These are phyloP conservation scores for Drosophila paramelanica DNA, from an alignment of 2,888 invertebrate species.

Conservation along the genomic window DNA sequence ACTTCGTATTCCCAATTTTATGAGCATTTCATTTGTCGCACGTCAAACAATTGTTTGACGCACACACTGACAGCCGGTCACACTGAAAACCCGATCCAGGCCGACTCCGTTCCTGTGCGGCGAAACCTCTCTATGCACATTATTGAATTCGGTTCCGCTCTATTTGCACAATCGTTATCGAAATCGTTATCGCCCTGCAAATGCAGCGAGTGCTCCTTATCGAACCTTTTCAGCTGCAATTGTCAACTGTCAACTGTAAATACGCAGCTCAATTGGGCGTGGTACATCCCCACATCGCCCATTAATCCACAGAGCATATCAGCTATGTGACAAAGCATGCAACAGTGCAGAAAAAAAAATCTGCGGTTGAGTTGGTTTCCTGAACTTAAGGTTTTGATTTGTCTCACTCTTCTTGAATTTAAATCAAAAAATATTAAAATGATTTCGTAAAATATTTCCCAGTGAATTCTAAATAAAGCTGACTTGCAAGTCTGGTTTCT, in stretches of 20 bases:
- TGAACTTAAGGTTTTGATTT: no score
- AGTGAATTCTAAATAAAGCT: no score
- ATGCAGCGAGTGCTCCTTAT: conserved; percentile 12
- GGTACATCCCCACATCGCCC: background rate
- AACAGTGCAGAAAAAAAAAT: no score
- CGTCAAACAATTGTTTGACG: background rate
- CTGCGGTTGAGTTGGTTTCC: no score
- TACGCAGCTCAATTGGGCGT: conserved; percentile 11
- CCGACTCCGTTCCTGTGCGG: conserved; percentile 38
- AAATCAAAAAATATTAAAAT: no score
- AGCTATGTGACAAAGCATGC: no score
- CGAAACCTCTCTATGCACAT: background rate
- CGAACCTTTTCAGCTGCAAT: conserved; percentile 6
- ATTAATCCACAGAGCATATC: no score
- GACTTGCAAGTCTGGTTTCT: no score
- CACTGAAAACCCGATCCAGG: conserved; percentile 3
- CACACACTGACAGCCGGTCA: background rate
- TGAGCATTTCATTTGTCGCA: background rate
- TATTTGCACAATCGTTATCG: conserved; percentile 43
- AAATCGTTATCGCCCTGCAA: conserved; percentile 30
- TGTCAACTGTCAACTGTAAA: conserved; percentile 3
- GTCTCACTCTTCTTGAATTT: no score
- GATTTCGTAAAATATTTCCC: no score
- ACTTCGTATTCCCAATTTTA: background rate
- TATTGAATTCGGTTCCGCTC: conserved; percentile 39